phyloP scores from a whole-genome alignment of 2,888 invertebrate species.

The Brachypalpus laphriformis region DNA sequence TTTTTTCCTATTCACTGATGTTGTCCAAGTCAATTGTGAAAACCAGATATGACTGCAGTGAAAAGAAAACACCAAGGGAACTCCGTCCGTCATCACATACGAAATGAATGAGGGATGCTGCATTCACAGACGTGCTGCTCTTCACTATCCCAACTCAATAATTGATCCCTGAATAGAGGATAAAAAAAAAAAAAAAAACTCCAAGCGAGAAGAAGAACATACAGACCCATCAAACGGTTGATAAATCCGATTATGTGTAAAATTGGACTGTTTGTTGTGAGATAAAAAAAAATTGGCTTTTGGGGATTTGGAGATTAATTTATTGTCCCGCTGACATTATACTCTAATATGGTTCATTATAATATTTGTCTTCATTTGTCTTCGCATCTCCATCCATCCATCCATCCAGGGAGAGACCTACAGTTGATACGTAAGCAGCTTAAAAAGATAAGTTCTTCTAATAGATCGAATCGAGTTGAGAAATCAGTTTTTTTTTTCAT shows the following conservation, averaged over 20 bases:
- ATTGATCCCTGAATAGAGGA: conserved; percentile 12
- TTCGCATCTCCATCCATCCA: neutral
- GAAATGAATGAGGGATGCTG: neutral
- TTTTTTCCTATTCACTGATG: neutral
- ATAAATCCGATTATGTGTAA: conserved; percentile 61
- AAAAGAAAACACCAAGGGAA: neutral
- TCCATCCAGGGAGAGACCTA: neutral
- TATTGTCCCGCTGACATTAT: conserved; percentile 65
- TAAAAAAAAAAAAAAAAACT: neutral
- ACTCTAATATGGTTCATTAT: conserved; percentile 55
- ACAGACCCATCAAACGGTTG: conserved; percentile 16
- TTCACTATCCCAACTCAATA: neutral
- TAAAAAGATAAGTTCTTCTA: conserved; percentile 32
- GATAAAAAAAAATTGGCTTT: conserved; percentile 53
- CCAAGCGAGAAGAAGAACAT: neutral
- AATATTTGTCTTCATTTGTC: conserved; percentile 62
- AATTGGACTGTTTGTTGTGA: conserved; percentile 61
- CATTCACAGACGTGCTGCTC: neutral
- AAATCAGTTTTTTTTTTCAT: neutral
- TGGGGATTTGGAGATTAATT: conserved; percentile 42
- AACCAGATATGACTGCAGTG: neutral
- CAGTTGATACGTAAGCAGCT: conserved; percentile 19
- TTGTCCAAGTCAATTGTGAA: neutral
- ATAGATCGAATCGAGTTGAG: neutral
- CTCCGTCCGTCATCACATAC: neutral